A percentile compares a stretch with the other conserved stretches of the same genome.
These are phyloP conservation scores for Cataglyphis rosenhaueri DNA, from an alignment of 2,888 invertebrate genomes.

Conservation along the genomic window DNA sequence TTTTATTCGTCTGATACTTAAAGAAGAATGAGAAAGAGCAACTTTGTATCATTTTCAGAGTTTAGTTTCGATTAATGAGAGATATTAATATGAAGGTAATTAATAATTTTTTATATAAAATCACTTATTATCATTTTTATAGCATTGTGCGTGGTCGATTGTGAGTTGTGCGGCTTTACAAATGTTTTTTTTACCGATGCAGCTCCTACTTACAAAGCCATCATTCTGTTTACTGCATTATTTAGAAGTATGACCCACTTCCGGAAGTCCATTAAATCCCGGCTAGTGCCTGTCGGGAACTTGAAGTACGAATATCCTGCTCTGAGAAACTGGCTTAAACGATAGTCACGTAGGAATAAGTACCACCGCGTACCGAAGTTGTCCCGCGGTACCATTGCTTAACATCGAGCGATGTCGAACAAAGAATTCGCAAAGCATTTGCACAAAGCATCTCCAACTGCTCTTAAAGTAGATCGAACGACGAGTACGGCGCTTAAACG, in stretches of 20 bases:
- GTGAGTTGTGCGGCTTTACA: background rate
- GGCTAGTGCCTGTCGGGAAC: conserved; percentile 53
- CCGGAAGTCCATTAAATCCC: conserved; percentile 72
- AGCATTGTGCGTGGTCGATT: background rate
- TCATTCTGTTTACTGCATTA: conserved; percentile 72
- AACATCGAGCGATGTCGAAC: conserved; percentile 32
- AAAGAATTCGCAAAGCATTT: conserved; percentile 39
- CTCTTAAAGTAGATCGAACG: conserved; percentile 18
- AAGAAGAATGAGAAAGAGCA: background rate
- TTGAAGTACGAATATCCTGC: conserved; percentile 54
- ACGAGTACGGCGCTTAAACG: background rate
- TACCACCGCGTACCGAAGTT: conserved; percentile 56
- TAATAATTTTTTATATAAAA: background rate
- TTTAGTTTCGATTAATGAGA: background rate
- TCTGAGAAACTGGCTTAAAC: conserved; percentile 64
- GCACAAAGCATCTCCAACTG: background rate
- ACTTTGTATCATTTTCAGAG: background rate
- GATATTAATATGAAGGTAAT: conserved; percentile 23
- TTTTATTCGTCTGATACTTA: too few species aligned
- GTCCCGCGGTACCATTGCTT: conserved; percentile 32
- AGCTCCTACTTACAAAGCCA: conserved; percentile 33
- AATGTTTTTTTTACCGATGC: conserved; percentile 24
- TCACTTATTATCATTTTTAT: background rate
- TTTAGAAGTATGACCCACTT: conserved; percentile 69
- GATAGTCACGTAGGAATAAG: conserved; percentile 63